Base-by-base conservation (phyloP, 2,113 vertebrate genomes). In the Thalassarche chlororhynchos region DNA sequence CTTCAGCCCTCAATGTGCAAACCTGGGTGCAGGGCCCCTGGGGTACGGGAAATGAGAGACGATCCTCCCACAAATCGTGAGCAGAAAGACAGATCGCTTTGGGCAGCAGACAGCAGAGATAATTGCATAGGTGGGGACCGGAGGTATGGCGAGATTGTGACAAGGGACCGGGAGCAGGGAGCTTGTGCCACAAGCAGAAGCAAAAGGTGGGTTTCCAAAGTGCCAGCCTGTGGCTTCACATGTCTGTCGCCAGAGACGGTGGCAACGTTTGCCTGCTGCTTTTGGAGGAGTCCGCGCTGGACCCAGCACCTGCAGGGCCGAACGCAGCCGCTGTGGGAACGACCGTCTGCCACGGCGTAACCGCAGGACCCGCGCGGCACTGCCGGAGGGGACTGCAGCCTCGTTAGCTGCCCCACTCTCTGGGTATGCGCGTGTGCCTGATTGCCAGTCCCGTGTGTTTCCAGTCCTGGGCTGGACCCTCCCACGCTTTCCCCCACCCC, bases 341-440 rank as follows among this genome's bases (percentile, higher is more conserved):
- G 12, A 36, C 1, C 15, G 10, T 17, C 31, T 38, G 29, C 20
- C 17, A 8, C 2, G 10, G 31, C 5, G 7, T 14, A 17, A 44
- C 40, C 5, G 0, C 29, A n/a, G 58, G 64, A 52, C 12, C 13
- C 12, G 29, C 1, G 4, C 2, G 6, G 17, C 29, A 6, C 49
- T 18, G 84, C 17, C 1, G 3, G 52, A 34, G 55, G 16, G 38
- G 17, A 28, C 42, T 29, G 47, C 32, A 75, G 60, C 26, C 34
- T 19, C 6, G 3, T 5, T 7, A 57, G 19, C 14, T 24, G 49
- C 34, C 25, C 17, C 4, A 1, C n/a, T 46, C 29, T 54, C 0
- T 1, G 16, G 21, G 5, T 40, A 4, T 5, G 6, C 6, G 9
- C 0, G 0, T 36, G 29, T 66, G 61, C 28, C 55, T 19, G 10